Evolutionary conservation across 1,140 invertebrate species (phyloP).

Genomic region (Nomia melanderi): DNA sequence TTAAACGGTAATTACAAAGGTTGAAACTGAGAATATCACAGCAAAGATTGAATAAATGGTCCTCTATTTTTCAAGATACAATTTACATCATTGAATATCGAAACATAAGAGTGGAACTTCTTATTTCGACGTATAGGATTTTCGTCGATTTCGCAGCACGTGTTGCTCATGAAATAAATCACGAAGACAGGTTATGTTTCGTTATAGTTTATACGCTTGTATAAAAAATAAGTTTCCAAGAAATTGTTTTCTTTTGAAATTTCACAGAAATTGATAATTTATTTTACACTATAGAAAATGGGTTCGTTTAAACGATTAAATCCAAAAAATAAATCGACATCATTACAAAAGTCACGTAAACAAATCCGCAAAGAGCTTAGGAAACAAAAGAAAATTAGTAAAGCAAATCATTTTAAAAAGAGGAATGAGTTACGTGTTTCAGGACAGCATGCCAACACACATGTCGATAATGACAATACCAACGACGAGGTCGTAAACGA

Average conservation of each 20-base stretch:
- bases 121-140: too few relatives aligned
- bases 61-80: too few relatives aligned
- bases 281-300: background rate
- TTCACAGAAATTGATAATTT: background rate
- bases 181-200: too few relatives aligned
- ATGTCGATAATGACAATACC: constrained; percentile 54
- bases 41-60: too few relatives aligned
- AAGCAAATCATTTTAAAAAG: constrained; percentile 77
- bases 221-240: too few relatives aligned
- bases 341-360: constrained; percentile 80
- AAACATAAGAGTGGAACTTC: too few relatives aligned
- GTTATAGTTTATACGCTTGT: too few relatives aligned
- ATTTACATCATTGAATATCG: too few relatives aligned
- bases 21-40: too few relatives aligned
- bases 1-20: too few relatives aligned
- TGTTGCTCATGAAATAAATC: too few relatives aligned
- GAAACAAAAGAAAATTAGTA: constrained; percentile 81
- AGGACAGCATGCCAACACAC: constrained; percentile 57
- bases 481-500: background rate
- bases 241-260: background rate
- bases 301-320: background rate
- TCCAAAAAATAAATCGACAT: constrained; percentile 23
- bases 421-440: background rate
- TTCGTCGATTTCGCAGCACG: too few relatives aligned
- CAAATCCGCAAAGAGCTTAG: constrained; percentile 83